Conservation (phyloP, 2,888 invertebrate species). For the Catocala fraxini region DNA sequence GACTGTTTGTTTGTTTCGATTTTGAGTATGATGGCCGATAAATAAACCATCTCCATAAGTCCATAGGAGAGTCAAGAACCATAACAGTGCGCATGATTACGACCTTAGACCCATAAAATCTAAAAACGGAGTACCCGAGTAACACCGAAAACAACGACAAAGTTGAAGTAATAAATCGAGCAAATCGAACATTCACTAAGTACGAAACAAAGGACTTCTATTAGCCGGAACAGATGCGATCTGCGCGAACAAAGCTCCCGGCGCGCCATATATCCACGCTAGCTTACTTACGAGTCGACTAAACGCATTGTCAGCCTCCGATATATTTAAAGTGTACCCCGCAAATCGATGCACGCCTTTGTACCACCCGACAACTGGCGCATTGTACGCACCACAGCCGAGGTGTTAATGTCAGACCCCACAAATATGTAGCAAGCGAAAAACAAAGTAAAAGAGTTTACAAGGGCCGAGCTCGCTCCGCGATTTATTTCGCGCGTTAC, state of each 20-base stretch:
- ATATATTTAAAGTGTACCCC: constrained; percentile 74
- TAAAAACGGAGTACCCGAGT: constrained; percentile 17
- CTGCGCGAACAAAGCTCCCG: constrained; percentile 66
- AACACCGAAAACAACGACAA: constrained; percentile 27
- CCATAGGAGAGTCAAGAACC: not conserved
- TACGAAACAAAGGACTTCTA: constrained; percentile 67
- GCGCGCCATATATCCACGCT: constrained; percentile 67
- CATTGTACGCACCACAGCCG: constrained; percentile 60
- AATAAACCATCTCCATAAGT: too few relatives aligned
- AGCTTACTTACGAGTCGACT: constrained; percentile 66
- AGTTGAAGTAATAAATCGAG: constrained; percentile 42
- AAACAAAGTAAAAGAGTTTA: constrained; percentile 65
- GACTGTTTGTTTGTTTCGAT: too few relatives aligned
- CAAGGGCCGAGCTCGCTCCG: constrained; percentile 54
- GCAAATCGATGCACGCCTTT: constrained; percentile 74
- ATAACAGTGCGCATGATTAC: not conserved
- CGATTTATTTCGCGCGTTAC: constrained; percentile 72
- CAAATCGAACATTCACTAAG: constrained; percentile 42
- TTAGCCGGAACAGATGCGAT: constrained; percentile 76
- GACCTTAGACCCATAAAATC: constrained; percentile 3
- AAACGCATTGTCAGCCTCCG: constrained; percentile 61
- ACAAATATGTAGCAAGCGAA: constrained; percentile 73
- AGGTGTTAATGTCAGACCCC: constrained; percentile 71
- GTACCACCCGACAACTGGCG: constrained; percentile 63
- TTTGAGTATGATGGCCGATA: too few relatives aligned